Evolutionary conservation across 2,113 vertebrate species (phyloP).

Genomic region (Pteruthius melanotis): DNA sequence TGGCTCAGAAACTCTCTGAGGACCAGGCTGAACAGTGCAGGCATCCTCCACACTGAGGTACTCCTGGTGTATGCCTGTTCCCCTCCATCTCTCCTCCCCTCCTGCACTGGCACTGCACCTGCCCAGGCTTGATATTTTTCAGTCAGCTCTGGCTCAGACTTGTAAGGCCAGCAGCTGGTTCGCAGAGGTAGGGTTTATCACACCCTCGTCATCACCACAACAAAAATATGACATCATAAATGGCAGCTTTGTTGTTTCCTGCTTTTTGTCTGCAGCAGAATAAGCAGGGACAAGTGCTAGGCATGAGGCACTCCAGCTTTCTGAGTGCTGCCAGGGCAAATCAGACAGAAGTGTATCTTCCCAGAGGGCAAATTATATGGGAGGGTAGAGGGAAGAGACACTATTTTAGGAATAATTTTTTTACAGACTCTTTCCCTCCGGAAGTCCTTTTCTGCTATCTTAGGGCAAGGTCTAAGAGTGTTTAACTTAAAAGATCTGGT

Average conservation of each 20-base stretch:
- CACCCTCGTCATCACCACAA: background rate
- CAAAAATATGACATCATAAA: background rate
- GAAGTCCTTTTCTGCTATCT: slow-evolving; percentile 41
- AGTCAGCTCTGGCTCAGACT: background rate
- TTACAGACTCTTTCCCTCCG: background rate
- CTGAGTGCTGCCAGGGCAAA: background rate
- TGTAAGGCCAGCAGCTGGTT: background rate
- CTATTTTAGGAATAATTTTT: background rate
- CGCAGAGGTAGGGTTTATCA: background rate
- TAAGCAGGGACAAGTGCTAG: background rate
- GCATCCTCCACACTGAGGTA: background rate
- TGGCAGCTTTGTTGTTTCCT: background rate
- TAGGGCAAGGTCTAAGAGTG: slow-evolving; percentile 1
- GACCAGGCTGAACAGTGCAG: background rate
- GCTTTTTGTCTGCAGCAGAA: background rate
- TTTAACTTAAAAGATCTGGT: slow-evolving; percentile 52
- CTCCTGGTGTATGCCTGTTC: background rate
- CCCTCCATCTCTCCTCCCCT: background rate
- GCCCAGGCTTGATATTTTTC: background rate
- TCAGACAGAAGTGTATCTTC: background rate
- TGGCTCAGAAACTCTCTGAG: background rate
- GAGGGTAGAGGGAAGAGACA: background rate
- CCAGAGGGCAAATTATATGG: background rate
- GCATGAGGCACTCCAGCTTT: background rate
- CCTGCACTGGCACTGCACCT: background rate